These are phyloP conservation scores for Tortrix viridana DNA, from an alignment of 2,888 invertebrate genomes.

Conservation along the genomic window DNA sequence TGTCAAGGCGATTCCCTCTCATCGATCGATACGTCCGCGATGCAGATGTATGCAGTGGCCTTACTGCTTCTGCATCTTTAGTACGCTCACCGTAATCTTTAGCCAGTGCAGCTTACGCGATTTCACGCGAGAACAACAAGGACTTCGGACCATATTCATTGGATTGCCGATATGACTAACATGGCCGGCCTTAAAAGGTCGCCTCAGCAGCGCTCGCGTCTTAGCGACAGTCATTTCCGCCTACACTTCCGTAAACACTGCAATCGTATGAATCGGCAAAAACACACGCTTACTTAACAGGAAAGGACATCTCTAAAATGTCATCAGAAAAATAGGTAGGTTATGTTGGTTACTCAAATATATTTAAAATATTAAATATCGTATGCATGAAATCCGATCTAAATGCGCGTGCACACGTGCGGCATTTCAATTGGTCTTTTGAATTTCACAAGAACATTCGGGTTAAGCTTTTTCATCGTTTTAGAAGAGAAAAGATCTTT, in stretches of 20 bases:
- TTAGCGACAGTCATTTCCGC: conserved; percentile 49
- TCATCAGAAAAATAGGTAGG: conserved; percentile 11
- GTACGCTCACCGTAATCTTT: background rate
- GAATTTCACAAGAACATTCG: too few species aligned
- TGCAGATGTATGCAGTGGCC: conserved; percentile 19
- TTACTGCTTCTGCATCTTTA: background rate
- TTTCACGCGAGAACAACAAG: background rate
- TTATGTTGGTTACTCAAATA: too few species aligned
- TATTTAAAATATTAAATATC: too few species aligned
- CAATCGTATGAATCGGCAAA: conserved; percentile 46
- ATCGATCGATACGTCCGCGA: conserved; percentile 21
- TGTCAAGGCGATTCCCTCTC: background rate
- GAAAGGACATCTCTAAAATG: conserved; percentile 32
- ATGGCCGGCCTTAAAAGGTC: conserved; percentile 35
- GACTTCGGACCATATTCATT: conserved; percentile 12
- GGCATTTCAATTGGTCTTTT: too few species aligned
- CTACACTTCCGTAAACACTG: conserved; percentile 61
- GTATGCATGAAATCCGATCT: too few species aligned
- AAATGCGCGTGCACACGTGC: too few species aligned
- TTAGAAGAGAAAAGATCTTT: too few species aligned
- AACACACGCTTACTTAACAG: conserved; percentile 36
- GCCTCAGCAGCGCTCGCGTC: conserved; percentile 33
- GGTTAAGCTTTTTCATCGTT: too few species aligned
- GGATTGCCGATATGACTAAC: conserved; percentile 26
- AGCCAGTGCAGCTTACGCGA: background rate